Conservation (phyloP, 2,888 invertebrate genomes). For the Cenopis cana region DNA sequence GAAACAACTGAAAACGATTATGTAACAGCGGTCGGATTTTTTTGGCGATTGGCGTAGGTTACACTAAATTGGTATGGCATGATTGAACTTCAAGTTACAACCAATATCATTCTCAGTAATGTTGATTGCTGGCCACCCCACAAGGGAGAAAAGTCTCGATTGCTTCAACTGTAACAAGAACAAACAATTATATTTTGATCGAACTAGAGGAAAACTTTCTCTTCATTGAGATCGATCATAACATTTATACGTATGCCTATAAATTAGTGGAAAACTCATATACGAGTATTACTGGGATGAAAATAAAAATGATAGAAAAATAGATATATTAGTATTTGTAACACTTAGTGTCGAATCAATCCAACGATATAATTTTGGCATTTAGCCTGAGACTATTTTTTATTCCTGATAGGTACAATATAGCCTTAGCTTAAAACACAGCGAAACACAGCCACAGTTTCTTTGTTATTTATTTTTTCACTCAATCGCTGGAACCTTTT, state of each 20-base stretch:
- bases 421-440: no score
- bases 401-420: no score
- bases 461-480: no score
- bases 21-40: neutral
- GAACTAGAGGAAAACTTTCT: slow-evolving; percentile 12
- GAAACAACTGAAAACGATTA: neutral
- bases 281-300: no score
- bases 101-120: slow-evolving; percentile 1
- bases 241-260: neutral
- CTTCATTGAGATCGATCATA: neutral
- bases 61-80: neutral
- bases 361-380: no score
- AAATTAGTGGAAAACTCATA: no score
- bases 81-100: neutral
- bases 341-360: no score
- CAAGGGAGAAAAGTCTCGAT: slow-evolving; percentile 4
- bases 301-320: no score
- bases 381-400: no score
- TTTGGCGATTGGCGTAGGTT: neutral
- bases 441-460: no score
- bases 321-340: no score
- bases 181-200: slow-evolving; percentile 21
- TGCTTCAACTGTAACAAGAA: slow-evolving; percentile 4
- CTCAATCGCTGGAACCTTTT: neutral
- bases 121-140: neutral